phyloP scores from a whole-genome alignment of 2,113 vertebrate species.

The Cyanocitta stelleri region DNA sequence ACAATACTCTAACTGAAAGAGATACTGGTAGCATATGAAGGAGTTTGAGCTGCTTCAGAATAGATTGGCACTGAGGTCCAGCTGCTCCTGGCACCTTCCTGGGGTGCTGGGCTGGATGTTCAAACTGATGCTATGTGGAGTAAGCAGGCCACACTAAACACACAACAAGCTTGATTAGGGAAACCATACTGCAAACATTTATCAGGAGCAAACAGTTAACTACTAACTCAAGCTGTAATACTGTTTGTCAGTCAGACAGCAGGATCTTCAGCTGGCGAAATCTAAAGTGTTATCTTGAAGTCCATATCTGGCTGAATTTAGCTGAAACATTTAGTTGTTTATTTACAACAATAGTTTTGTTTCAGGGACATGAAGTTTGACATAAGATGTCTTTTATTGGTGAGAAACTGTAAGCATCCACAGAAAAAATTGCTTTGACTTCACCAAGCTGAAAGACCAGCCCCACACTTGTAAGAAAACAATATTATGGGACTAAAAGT shows the following conservation, averaged over 20 bases:
- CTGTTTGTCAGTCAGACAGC: background rate
- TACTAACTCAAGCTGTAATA: background rate
- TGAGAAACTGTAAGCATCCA: background rate
- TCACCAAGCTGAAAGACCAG: background rate
- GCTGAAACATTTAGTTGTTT: background rate
- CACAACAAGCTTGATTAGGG: background rate
- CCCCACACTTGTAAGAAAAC: background rate
- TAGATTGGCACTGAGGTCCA: background rate
- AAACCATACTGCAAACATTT: background rate
- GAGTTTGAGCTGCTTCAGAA: background rate
- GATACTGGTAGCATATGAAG: background rate
- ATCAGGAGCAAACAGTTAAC: background rate
- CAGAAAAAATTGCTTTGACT: background rate
- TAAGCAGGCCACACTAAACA: background rate
- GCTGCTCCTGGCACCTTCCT: background rate
- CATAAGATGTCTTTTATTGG: background rate
- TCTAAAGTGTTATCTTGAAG: background rate
- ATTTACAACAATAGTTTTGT: background rate
- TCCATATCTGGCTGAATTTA: background rate
- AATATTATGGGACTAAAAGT: background rate
- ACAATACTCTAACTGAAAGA: background rate
- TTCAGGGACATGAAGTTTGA: background rate
- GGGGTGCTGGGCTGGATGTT: background rate
- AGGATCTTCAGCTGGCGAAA: background rate
- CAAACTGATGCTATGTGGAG: background rate